phyloP scores from a whole-genome alignment of 1,140 invertebrate genomes.

The Leptestheria dahalacensis region DNA sequence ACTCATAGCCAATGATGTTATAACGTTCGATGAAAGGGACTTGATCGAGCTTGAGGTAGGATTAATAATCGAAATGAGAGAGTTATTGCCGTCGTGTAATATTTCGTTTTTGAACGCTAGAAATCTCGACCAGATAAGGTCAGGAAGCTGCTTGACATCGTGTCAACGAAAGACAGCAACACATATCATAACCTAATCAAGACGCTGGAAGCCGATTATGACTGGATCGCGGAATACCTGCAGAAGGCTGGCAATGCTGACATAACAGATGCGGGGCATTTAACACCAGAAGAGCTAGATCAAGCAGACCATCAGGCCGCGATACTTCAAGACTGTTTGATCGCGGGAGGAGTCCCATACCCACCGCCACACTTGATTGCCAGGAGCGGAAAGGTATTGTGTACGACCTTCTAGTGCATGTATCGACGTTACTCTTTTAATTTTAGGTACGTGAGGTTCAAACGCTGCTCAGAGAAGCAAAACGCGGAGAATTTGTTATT shows the following conservation, averaged over 20 bases:
- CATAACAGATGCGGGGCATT: slow-evolving; percentile 26
- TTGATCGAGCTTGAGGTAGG: slow-evolving; percentile 22
- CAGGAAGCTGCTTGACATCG: slow-evolving; percentile 27
- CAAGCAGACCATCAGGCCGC: slow-evolving; percentile 18
- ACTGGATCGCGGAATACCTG: slow-evolving; percentile 34
- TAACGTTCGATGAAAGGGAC: slow-evolving; percentile 25
- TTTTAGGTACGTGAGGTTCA: slow-evolving; percentile 31
- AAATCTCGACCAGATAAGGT: slow-evolving; percentile 24
- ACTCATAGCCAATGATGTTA: slow-evolving; percentile 23
- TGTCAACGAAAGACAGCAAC: slow-evolving; percentile 17
- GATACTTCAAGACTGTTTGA: slow-evolving; percentile 15
- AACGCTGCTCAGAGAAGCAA: slow-evolving; percentile 26
- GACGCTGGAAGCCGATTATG: slow-evolving; percentile 31
- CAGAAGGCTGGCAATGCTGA: slow-evolving; percentile 22
- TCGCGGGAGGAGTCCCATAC: slow-evolving; percentile 34
- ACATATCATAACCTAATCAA: slow-evolving; percentile 32
- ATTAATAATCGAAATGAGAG: neutral
- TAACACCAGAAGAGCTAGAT: slow-evolving; percentile 28
- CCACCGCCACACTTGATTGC: slow-evolving; percentile 33
- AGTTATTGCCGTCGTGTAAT: neutral
- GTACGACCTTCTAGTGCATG: no score
- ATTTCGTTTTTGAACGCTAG: slow-evolving; percentile 23
- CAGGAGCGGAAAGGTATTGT: slow-evolving; percentile 30
- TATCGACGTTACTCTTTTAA: no score
- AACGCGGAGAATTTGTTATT: slow-evolving; percentile 35